These are phyloP conservation scores for Drosophila glabriapex DNA, from an alignment of 2,888 invertebrate species.

Conservation along the genomic window DNA sequence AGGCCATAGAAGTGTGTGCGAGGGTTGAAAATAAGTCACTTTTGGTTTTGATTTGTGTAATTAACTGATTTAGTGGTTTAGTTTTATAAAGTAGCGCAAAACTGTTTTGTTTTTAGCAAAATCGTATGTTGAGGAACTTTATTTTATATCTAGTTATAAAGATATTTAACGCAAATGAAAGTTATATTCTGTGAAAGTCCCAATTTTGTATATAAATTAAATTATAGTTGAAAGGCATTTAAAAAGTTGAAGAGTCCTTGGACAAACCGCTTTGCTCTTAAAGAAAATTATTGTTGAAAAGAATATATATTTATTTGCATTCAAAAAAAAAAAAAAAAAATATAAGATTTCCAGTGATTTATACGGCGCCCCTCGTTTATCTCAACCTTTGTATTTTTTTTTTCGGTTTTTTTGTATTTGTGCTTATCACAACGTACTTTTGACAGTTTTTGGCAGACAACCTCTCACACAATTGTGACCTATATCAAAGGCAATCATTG, in stretches of 20 bases:
- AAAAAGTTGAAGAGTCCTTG: not conserved
- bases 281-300: not conserved
- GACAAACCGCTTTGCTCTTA: not conserved
- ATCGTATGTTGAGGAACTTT: not conserved
- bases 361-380: not conserved
- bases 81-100: not conserved
- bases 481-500: slow-evolving; percentile 41
- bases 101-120: not conserved
- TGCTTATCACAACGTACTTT: slow-evolving; percentile 66
- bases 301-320: not conserved
- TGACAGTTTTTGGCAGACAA: slow-evolving; percentile 67
- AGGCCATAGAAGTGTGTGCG: slow-evolving; percentile 18
- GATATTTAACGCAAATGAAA: not conserved
- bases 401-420: slow-evolving; percentile 20
- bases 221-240: too few relatives aligned
- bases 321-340: not conserved
- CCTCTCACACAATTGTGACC: slow-evolving; percentile 26
- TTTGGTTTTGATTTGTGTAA: not conserved
- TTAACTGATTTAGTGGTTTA: not conserved
- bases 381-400: not conserved
- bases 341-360: not conserved
- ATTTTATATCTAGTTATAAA: not conserved
- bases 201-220: not conserved
- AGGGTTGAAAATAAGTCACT: not conserved
- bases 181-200: not conserved